A percentile compares a stretch with the other conserved stretches of the same genome.
phyloP scores from a whole-genome alignment of 2,797 vertebrate genomes.

The Channa striata region DNA sequence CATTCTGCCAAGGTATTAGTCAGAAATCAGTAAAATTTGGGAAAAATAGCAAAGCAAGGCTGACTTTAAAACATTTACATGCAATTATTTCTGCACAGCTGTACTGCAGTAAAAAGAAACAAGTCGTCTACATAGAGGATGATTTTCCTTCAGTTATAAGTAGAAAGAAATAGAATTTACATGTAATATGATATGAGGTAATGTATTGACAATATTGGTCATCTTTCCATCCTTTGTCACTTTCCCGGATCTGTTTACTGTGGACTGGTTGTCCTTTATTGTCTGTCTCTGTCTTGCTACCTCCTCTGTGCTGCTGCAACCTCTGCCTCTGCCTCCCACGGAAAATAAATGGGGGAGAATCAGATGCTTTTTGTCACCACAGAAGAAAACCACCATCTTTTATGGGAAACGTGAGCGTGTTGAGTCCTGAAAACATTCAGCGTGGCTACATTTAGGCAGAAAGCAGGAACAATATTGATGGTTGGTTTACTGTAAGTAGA shows the following conservation, averaged over 20 bases:
- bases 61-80: too few relatives aligned
- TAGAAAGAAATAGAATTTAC: too few relatives aligned
- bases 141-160: background rate
- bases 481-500: conserved; percentile 37
- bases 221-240: too few relatives aligned
- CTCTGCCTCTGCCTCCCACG: conserved; percentile 20
- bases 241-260: too few relatives aligned
- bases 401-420: conserved; percentile 21
- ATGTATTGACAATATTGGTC: too few relatives aligned
- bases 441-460: conserved; percentile 28
- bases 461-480: conserved; percentile 30
- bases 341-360: conserved; percentile 52
- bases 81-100: too few relatives aligned
- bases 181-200: too few relatives aligned
- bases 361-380: conserved; percentile 36
- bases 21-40: too few relatives aligned
- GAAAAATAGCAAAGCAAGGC: too few relatives aligned
- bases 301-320: conserved; percentile 8
- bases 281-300: conserved; percentile 38
- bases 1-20: too few relatives aligned
- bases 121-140: conserved; percentile 16
- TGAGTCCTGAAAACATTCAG: conserved; percentile 25
- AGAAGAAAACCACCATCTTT: conserved; percentile 49
- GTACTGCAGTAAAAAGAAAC: background rate
- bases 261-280: too few relatives aligned